Percentiles rank a stretch among this genome's conserved stretches.
Evolutionary conservation across 1,140 invertebrate genomes (phyloP).

Genomic region (Polypedilum vanderplanki): DNA sequence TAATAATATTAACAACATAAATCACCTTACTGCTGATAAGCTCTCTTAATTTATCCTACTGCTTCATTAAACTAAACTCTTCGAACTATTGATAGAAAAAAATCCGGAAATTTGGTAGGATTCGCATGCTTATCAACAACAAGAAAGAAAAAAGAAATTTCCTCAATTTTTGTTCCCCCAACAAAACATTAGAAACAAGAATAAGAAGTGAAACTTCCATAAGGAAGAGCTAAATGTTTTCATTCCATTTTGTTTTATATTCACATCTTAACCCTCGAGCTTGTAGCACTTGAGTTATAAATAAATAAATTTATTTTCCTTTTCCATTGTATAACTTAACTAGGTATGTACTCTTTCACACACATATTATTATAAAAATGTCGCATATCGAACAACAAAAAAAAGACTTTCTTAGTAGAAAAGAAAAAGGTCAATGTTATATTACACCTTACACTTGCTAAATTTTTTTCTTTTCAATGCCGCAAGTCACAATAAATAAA

Average conservation of each 20-base stretch:
- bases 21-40: conserved; percentile 6
- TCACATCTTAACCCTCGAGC: neutral
- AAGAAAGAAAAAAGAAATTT: conserved; percentile 2
- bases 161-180: neutral
- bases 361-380: neutral
- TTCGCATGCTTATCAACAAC: neutral
- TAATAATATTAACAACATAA: conserved; percentile 24
- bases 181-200: too few species aligned
- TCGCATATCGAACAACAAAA: conserved; percentile 1
- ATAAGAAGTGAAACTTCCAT: too few species aligned
- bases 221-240: neutral
- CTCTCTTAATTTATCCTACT: conserved; percentile 2
- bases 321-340: too few species aligned
- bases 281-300: conserved; percentile 8
- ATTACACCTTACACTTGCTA: neutral
- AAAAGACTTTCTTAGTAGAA: neutral
- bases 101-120: neutral
- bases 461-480: too few species aligned
- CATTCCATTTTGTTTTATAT: neutral
- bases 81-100: neutral
- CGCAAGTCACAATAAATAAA: too few species aligned
- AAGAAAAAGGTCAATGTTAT: conserved; percentile 16
- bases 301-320: neutral
- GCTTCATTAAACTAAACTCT: neutral
- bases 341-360: neutral